Evolutionary conservation across 2,888 invertebrate genomes (phyloP), one percentile per base, ranked within the genome.

Genomic region (Andrena marginata): DNA sequence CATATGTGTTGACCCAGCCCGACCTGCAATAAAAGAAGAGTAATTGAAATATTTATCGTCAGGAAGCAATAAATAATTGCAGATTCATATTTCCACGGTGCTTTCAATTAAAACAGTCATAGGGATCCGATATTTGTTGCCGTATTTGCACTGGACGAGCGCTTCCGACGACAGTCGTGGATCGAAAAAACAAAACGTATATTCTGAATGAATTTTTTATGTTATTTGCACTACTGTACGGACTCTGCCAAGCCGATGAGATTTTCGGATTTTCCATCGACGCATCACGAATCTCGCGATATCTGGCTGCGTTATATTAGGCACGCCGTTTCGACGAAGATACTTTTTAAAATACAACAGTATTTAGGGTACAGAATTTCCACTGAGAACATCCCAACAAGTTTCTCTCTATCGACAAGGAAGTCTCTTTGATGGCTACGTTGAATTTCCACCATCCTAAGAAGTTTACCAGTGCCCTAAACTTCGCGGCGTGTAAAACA

Each of bases 11-110:
- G 86, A 7, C 80, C 82, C 13, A 85, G 79, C 78, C 75, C 80
- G 60, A 86, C 54, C 89, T 90, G 78, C n/a, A 90, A 90, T n/a
- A 77, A 26, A 20, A 20, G 29, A 23, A 54, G 54, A 35, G 20
- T 51, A 5, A 3, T 16, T 8, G 26, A 63, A 35, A 56, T 48
- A 13, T 10, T 35, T 35, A 42, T 64, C 1, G 4, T 1, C 42
- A 42, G 13, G 13, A 1, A 4, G 16, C 16, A 42, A 42, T 42
- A 42, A 42, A 42, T 42, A 16, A 42, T 42, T 20, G 49, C 7
- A 6, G 26, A 13, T 26, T 29, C 13, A 29, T 51, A n/a, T 72
- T 42, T 64, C 23, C 4, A 29, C 26, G 1, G n/a, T 1, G 16
- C 20, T 20, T 3, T 23, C 20, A 26, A 48, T 33, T 64, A 49